These are phyloP conservation scores for Agrenia bidenticulata DNA, from an alignment of 2,888 invertebrate genomes.

Conservation along the genomic window DNA sequence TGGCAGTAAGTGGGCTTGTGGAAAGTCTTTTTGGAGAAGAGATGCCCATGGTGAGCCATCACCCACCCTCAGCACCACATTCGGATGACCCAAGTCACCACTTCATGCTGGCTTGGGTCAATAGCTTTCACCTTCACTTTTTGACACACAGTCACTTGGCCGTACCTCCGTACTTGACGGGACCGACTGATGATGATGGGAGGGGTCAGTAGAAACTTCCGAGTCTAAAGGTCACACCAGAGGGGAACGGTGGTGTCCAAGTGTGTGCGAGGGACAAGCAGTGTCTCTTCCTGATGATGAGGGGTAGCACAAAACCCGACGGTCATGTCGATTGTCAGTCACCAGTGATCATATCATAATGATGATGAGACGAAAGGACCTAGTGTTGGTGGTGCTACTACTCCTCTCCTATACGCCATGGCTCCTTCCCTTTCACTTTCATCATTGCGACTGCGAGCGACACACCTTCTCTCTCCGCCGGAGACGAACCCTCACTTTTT, in stretches of 20 bases:
- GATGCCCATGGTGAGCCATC: constrained; percentile 79
- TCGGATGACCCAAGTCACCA: constrained; percentile 26
- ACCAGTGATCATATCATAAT: not conserved
- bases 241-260: not conserved
- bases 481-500: constrained; percentile 13
- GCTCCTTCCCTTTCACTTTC: constrained; percentile 54
- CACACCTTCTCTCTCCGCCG: constrained; percentile 48
- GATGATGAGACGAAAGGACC: not conserved
- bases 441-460: constrained; percentile 54
- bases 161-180: no score
- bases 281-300: not conserved
- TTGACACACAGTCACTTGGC: no score
- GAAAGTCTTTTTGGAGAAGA: constrained; percentile 99
- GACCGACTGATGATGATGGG: no score
- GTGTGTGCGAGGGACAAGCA: not conserved
- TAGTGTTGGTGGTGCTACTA: constrained; percentile 21
- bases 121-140: no score
- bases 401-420: constrained; percentile 48
- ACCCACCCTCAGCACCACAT: constrained; percentile 25
- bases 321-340: not conserved
- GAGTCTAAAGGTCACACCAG: no score
- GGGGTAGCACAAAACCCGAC: no score
- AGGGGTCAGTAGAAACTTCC: no score
- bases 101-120: constrained; percentile 27
- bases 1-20: constrained; percentile 99